Conservation (phyloP, 2,113 vertebrate genomes). For the Telmatochromis bifrenatus region DNA sequence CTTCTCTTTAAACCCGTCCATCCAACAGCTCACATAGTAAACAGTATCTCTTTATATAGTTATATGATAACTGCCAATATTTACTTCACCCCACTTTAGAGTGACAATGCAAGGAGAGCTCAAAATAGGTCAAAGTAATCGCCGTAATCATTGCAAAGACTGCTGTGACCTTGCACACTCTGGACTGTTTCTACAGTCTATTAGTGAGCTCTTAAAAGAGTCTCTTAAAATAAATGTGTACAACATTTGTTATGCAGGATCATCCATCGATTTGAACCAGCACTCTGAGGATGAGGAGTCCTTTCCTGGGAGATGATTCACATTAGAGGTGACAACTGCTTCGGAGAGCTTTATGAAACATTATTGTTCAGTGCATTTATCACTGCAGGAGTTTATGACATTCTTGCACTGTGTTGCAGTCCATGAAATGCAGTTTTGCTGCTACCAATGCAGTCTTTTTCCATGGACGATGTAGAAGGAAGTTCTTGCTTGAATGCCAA, state of each 20-base stretch:
- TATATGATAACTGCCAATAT: conserved; percentile 67
- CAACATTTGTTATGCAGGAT: not conserved
- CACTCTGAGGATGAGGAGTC: not conserved
- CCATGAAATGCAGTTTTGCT: not conserved
- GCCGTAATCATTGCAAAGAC: not conserved
- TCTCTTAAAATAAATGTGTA: not conserved
- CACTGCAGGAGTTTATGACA: not conserved
- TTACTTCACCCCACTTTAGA: conserved; percentile 25
- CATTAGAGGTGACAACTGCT: not conserved
- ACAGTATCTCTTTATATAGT: conserved; percentile 49
- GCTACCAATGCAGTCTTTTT: conserved; percentile 2
- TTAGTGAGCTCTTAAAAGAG: conserved; percentile 2
- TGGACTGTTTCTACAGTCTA: not conserved
- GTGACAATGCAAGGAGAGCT: conserved; percentile 27
- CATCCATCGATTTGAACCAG: not conserved
- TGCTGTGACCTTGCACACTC: not conserved
- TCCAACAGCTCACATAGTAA: conserved; percentile 48
- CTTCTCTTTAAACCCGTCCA: not conserved
- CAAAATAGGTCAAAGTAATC: not conserved
- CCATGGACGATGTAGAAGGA: not conserved
- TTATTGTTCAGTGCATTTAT: not conserved
- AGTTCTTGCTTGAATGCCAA: conserved; percentile 18
- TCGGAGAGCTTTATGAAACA: not conserved
- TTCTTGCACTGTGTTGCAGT: conserved; percentile 6
- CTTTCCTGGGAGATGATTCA: conserved; percentile 18